Evolutionary conservation across 1,140 invertebrate species (phyloP).

Genomic region (Drosophila sp.): DNA sequence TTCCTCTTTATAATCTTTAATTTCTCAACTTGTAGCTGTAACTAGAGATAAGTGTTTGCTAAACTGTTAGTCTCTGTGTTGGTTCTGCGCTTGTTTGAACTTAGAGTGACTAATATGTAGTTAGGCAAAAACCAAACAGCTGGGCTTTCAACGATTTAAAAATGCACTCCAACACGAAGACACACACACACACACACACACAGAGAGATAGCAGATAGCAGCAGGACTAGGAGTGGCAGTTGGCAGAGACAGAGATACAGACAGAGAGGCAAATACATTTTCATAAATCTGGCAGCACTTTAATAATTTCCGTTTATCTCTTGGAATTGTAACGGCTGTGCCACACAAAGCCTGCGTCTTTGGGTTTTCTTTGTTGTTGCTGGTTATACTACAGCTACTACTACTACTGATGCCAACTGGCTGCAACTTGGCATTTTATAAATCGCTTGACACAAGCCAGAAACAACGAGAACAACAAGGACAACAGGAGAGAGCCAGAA

Average conservation of each 20-base stretch:
- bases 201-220: background rate
- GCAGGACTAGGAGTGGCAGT: background rate
- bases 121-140: slow-evolving; percentile 27
- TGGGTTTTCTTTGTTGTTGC: slow-evolving; percentile 26
- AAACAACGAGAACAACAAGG: slow-evolving; percentile 53
- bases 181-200: background rate
- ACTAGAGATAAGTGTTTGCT: background rate
- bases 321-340: slow-evolving; percentile 61
- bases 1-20: background rate
- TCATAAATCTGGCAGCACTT: slow-evolving; percentile 80
- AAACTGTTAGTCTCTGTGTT: background rate
- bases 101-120: slow-evolving; percentile 44
- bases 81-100: slow-evolving; percentile 14
- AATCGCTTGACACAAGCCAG: slow-evolving; percentile 78
- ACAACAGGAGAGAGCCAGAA: slow-evolving; percentile 24
- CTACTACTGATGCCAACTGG: slow-evolving; percentile 27
- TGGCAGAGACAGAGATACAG: background rate
- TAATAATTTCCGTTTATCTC: slow-evolving; percentile 81
- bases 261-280: slow-evolving; percentile 55
- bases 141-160: slow-evolving; percentile 40
- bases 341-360: slow-evolving; percentile 42
- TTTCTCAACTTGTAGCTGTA: background rate
- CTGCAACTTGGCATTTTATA: slow-evolving; percentile 69
- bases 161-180: slow-evolving; percentile 38
- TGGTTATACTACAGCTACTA: slow-evolving; percentile 57